A percentile compares a stretch with the other conserved stretches of the same genome.
phyloP scores from a whole-genome alignment of 2,797 vertebrate genomes.

The Trematomus bernacchii region DNA sequence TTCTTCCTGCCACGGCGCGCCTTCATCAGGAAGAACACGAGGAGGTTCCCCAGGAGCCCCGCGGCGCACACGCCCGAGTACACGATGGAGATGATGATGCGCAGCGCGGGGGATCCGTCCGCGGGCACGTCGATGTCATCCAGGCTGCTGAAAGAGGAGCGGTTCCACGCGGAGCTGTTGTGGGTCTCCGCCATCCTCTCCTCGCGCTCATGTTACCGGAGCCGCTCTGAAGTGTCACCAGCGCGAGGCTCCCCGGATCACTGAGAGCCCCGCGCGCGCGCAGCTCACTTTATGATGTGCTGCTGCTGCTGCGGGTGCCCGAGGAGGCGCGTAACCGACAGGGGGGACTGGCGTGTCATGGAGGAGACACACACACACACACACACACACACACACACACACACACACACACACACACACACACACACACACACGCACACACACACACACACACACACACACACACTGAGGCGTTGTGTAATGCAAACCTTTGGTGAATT shows the following conservation, averaged over 20 bases:
- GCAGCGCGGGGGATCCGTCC: conserved; percentile 66
- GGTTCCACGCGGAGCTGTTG: conserved; percentile 61
- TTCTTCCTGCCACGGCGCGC: conserved; percentile 65
- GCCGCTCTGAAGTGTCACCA: no score
- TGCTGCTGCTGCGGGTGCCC: conserved; percentile 27
- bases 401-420: no score
- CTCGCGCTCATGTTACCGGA: not conserved
- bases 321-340: conserved; percentile 38
- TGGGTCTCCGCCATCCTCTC: conserved; percentile 74
- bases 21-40: conserved; percentile 83
- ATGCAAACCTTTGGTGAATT: no score
- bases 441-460: no score
- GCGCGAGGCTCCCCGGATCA: not conserved
- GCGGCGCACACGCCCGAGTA: conserved; percentile 80
- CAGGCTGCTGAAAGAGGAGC: conserved; percentile 53
- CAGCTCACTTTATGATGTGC: conserved; percentile 21
- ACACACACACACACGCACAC: no score
- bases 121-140: conserved; percentile 70
- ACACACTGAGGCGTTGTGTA: no score
- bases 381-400: no score
- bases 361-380: no score
- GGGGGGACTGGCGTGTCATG: not conserved
- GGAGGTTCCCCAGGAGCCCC: conserved; percentile 80
- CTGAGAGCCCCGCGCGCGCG: conserved; percentile 30
- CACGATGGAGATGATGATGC: conserved; percentile 73